Evolutionary conservation across 2,113 vertebrate genomes (phyloP).

Genomic region (Anhinga rufa): DNA sequence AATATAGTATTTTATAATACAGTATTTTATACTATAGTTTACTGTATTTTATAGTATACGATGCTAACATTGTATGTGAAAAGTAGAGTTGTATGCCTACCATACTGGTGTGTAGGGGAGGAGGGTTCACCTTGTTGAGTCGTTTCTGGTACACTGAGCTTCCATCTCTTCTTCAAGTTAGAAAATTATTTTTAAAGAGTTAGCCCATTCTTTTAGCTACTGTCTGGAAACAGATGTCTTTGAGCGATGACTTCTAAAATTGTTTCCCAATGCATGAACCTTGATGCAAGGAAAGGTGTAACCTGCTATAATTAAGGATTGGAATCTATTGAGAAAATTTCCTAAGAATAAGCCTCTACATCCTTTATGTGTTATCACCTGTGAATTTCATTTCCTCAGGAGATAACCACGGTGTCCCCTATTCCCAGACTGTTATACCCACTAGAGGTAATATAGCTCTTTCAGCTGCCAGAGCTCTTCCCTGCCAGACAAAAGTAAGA

Average conservation of each 20-base stretch:
- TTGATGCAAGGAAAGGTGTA: neutral
- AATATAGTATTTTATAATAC: neutral
- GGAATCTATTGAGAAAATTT: neutral
- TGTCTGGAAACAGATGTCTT: neutral
- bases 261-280: neutral
- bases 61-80: neutral
- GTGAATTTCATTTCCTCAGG: neutral
- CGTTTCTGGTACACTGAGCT: neutral
- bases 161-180: neutral
- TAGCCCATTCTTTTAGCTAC: neutral
- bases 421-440: neutral
- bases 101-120: accelerated
- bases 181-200: neutral
- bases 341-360: neutral
- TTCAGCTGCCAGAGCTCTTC: neutral
- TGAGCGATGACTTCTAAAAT: neutral
- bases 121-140: neutral
- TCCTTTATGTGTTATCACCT: neutral
- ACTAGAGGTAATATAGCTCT: neutral
- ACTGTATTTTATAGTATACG: neutral
- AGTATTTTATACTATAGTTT: neutral
- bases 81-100: neutral
- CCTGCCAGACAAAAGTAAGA: neutral
- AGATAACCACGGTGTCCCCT: neutral
- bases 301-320: neutral